phyloP scores from a whole-genome alignment of 2,797 vertebrate genomes.

The Clangula hyemalis region DNA sequence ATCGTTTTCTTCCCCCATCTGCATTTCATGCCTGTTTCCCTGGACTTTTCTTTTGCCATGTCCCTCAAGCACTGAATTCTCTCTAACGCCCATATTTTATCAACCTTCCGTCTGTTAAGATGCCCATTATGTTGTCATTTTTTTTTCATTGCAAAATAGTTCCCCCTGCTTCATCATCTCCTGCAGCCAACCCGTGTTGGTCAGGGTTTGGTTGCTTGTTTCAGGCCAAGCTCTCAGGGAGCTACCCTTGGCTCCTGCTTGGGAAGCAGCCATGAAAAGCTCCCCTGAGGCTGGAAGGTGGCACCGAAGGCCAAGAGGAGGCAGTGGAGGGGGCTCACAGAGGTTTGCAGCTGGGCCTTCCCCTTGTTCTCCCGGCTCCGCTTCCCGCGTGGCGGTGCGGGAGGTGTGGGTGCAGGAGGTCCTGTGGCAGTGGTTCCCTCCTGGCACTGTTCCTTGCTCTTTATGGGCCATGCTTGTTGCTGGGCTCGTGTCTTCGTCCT shows the following conservation, averaged over 20 bases:
- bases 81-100: not conserved
- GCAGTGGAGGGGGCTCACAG: no score
- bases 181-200: rapidly evolving
- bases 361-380: no score
- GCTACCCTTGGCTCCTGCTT: not conserved
- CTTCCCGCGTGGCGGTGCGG: rapidly evolving
- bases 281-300: not conserved
- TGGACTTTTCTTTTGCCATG: rapidly evolving
- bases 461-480: rapidly evolving
- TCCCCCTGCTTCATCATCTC: not conserved
- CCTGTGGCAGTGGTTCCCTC: not conserved
- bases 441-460: not conserved
- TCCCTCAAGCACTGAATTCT: rapidly evolving
- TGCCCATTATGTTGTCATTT: rapidly evolving
- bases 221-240: not conserved
- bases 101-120: rapidly evolving
- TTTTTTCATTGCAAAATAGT: no score
- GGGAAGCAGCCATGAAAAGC: rapidly evolving
- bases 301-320: no score
- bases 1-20: rapidly evolving
- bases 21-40: rapidly evolving
- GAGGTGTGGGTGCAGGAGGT: rapidly evolving
- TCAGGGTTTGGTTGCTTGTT: not conserved
- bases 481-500: not conserved
- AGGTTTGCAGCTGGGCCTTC: not conserved